phyloP scores from a whole-genome alignment of 2,797 vertebrate species.

The Rhinoraja longicauda region DNA sequence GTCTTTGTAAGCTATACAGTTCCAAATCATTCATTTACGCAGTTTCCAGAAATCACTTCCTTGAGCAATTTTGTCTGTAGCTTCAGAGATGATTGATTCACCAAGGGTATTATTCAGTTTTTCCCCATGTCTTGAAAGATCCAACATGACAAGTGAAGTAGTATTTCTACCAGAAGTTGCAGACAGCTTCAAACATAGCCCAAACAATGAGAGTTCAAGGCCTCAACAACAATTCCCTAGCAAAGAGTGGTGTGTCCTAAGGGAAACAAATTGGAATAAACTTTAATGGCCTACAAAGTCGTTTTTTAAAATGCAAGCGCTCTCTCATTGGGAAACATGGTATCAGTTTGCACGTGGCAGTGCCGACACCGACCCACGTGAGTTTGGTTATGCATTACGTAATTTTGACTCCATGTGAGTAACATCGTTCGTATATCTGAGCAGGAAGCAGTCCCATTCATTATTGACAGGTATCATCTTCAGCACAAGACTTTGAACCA shows the following conservation, averaged over 20 bases:
- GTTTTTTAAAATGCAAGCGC: not conserved
- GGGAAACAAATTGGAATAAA: not conserved
- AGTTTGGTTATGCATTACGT: not conserved
- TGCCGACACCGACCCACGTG: not conserved
- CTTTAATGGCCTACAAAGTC: not conserved
- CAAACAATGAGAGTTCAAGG: not conserved
- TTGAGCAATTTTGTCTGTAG: not conserved
- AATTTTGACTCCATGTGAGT: not conserved
- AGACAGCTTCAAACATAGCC: not conserved
- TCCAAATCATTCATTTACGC: not conserved
- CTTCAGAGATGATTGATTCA: not conserved
- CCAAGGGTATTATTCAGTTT: not conserved
- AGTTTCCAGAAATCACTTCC: not conserved
- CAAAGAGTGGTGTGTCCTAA: not conserved
- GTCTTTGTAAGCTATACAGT: not conserved
- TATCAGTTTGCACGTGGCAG: not conserved
- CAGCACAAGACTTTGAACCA: not conserved
- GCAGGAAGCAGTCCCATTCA: not conserved
- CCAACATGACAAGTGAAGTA: not conserved
- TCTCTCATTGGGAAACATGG: not conserved
- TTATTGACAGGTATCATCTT: not conserved
- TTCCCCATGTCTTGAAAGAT: not conserved
- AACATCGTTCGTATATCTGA: not conserved
- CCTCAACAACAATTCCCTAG: not conserved
- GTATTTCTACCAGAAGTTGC: not conserved